phyloP scores from a whole-genome alignment of 2,113 vertebrate species.

The Proterorhinus semilunaris region DNA sequence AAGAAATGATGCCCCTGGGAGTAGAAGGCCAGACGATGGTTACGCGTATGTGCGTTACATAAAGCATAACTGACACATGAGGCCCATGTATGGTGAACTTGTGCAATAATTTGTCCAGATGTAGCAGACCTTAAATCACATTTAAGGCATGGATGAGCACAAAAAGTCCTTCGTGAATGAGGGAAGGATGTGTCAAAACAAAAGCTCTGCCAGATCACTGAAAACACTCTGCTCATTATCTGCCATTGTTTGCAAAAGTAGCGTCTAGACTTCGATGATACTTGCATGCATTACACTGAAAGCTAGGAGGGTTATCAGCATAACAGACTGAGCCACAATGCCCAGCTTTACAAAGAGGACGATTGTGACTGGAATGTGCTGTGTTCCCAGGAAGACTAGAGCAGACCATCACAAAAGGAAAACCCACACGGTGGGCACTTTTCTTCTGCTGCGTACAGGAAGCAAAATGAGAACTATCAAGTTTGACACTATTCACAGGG shows the following conservation, averaged over 20 bases:
- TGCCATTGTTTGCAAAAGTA: conserved; percentile 63
- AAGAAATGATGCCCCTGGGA: conserved; percentile 44
- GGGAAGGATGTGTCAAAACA: conserved; percentile 60
- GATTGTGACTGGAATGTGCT: conserved; percentile 78
- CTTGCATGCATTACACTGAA: conserved; percentile 74
- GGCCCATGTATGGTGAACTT: conserved; percentile 48
- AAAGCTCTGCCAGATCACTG: conserved; percentile 50
- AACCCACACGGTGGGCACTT: conserved; percentile 78
- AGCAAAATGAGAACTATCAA: conserved; percentile 84
- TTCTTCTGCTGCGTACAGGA: conserved; percentile 81
- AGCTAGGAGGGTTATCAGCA: conserved; percentile 73
- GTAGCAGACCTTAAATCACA: conserved; percentile 56
- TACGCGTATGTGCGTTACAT: conserved; percentile 46
- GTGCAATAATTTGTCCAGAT: conserved; percentile 62
- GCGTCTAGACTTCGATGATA: conserved; percentile 77
- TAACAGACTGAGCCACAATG: conserved; percentile 76
- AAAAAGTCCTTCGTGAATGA: conserved; percentile 51
- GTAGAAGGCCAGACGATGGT: conserved; percentile 48
- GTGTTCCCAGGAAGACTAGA: conserved; percentile 78
- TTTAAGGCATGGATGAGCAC: conserved; percentile 50
- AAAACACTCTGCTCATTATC: conserved; percentile 67
- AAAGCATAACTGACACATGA: conserved; percentile 58
- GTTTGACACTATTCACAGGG: conserved; percentile 85
- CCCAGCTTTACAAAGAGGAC: conserved; percentile 70
- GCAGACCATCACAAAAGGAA: conserved; percentile 71